Evolutionary conservation across 2,113 vertebrate genomes (phyloP), one percentile per base, ranked within the genome.

Genomic region (Chiloscyllium plagiosum): DNA sequence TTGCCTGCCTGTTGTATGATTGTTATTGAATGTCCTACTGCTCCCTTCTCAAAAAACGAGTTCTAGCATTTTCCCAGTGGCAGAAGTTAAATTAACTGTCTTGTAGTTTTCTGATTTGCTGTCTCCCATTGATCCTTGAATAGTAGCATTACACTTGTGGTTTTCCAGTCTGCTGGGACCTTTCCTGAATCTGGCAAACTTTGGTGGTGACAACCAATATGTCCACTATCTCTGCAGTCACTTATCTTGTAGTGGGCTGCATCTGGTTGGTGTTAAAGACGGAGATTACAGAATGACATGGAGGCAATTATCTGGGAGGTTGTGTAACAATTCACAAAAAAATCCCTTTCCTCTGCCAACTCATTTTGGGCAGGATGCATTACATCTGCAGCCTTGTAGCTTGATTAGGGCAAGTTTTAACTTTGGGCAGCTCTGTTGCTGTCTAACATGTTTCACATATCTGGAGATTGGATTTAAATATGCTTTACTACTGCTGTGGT

Each of bases 331-430:
- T 89, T 89, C 52, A 89, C 47, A 50, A 56, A 52, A 29, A 56
- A 50, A 26, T 89, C 22, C 47, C 86, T 13, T 56, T 89, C 47
- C 50, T 89, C 86, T 89, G 86, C 86, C 86, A 89, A 89, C 86
- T 29, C 22, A 50, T 33, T 89, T 26, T 56, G 86, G 24, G 24
- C 50, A 56, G 86, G 86, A 89, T 89, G 24, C 50, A 89, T 89
- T 56, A 89, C 86, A 89, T 89, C 86, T 89, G 86, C 26, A 89
- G 50, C 50, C 86, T 89, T 89, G 86, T 89, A 56, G 86, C 86
- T 26, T 89, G 86, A 89, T 89, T 89, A 89, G 52, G 86, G 86
- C 10, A 89, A 50, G 24, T 56, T 89, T 89, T 56, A 89, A 52
- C 22, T 56, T 52, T 56, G 50, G 86, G 86, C 22, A 89, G 42